A percentile compares a stretch with the other conserved stretches of the same genome.
These are phyloP conservation scores for Lathronympha strigana DNA, from an alignment of 2,888 invertebrate genomes.

Conservation along the genomic window DNA sequence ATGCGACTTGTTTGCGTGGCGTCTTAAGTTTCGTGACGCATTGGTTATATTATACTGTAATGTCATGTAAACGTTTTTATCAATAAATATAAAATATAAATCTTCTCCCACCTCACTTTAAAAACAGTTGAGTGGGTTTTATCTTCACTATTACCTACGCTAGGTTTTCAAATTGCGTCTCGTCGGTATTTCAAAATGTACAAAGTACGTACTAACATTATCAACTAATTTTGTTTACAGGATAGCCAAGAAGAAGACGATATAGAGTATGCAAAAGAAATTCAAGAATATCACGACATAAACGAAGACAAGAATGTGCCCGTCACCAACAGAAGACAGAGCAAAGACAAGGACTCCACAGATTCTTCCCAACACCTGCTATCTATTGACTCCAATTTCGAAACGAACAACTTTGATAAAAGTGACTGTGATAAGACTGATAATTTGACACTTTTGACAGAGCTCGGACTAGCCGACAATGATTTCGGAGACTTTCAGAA, in stretches of 20 bases:
- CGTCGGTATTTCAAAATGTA: too few species aligned
- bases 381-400: slow-evolving; percentile 50
- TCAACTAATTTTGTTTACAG: slow-evolving; percentile 50
- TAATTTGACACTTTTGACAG: slow-evolving; percentile 78
- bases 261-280: slow-evolving; percentile 77
- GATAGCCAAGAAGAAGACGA: slow-evolving; percentile 82
- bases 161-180: too few species aligned
- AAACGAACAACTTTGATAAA: slow-evolving; percentile 58
- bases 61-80: too few species aligned
- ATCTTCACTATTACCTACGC: too few species aligned
- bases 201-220: too few species aligned
- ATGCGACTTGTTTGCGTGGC: too few species aligned
- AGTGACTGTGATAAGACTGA: slow-evolving; percentile 55
- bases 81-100: too few species aligned
- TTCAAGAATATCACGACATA: slow-evolving; percentile 77
- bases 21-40: too few species aligned
- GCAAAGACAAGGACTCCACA: slow-evolving; percentile 66
- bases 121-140: too few species aligned
- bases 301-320: slow-evolving; percentile 65
- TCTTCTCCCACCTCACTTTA: too few species aligned
- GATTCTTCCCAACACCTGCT: slow-evolving; percentile 70
- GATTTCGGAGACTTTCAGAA: slow-evolving; percentile 79
- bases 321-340: slow-evolving; percentile 64
- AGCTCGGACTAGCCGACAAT: slow-evolving; percentile 83
- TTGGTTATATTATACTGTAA: too few species aligned